A percentile compares a stretch with the other conserved stretches of the same genome.
These are phyloP conservation scores for Entomyzon cyanotis DNA, from an alignment of 2,113 vertebrate species.

Conservation along the genomic window DNA sequence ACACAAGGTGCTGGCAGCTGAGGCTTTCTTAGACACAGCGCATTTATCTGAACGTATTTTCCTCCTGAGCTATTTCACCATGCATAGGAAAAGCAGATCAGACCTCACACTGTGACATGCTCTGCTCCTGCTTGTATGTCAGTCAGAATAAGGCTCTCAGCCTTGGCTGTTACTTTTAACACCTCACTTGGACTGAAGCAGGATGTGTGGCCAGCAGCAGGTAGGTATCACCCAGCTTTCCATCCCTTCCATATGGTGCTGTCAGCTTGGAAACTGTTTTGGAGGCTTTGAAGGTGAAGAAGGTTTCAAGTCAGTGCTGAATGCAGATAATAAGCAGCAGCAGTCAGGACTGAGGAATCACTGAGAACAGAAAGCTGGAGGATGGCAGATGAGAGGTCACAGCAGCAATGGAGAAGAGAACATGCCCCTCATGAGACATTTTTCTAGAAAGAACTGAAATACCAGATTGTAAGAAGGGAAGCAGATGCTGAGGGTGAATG, in stretches of 20 bases:
- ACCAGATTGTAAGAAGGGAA: neutral
- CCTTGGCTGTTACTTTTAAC: neutral
- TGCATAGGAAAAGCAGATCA: neutral
- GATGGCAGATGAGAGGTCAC: neutral
- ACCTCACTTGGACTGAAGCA: neutral
- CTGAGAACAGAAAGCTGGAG: neutral
- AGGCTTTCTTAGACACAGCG: neutral
- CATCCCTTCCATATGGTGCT: neutral
- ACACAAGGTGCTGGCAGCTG: neutral
- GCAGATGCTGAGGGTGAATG: neutral
- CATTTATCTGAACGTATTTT: neutral
- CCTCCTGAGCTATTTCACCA: neutral
- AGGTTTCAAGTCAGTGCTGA: neutral
- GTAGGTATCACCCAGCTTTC: neutral
- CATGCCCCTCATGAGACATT: neutral
- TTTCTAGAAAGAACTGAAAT: neutral
- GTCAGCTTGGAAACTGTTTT: neutral
- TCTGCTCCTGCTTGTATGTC: neutral
- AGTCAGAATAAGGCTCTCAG: neutral
- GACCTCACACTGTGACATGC: neutral
- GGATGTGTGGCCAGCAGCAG: neutral
- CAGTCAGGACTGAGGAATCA: neutral
- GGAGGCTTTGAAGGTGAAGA: neutral
- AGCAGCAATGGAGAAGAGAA: neutral
- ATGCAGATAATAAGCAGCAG: neutral